These are phyloP conservation scores for Mellivora capensis DNA, from an alignment of 2,113 vertebrate species.

Conservation along the genomic window DNA sequence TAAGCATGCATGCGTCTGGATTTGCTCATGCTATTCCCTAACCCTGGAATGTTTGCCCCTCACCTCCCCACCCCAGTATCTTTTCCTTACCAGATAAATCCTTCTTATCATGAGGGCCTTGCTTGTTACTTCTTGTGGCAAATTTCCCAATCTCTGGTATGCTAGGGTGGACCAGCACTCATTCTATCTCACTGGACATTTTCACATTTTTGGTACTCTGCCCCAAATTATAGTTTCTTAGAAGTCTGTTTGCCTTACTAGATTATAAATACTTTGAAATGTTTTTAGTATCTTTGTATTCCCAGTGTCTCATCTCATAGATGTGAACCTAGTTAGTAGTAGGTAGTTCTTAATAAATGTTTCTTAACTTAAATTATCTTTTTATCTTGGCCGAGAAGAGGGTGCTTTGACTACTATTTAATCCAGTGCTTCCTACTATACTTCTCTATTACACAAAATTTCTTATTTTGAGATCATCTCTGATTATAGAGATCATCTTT, in stretches of 20 bases:
- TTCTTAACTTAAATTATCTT: neutral
- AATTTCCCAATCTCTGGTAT: neutral
- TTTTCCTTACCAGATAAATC: neutral
- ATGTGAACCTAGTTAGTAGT: neutral
- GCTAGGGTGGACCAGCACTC: neutral
- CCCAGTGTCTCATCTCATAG: neutral
- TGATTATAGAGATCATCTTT: neutral
- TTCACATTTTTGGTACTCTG: neutral
- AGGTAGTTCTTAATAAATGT: constrained; percentile 6
- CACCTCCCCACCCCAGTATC: neutral
- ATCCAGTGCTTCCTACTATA: neutral
- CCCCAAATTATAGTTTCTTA: neutral
- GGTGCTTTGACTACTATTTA: neutral
- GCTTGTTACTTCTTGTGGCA: neutral
- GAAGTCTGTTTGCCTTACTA: neutral
- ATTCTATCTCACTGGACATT: neutral
- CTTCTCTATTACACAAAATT: neutral
- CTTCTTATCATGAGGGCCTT: neutral
- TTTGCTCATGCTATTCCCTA: neutral
- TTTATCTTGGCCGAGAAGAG: neutral
- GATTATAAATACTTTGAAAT: neutral
- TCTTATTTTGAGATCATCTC: neutral
- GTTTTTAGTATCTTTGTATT: constrained; percentile 1
- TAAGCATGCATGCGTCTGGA: neutral
- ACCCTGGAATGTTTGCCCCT: neutral